Conservation (phyloP, 1,140 invertebrate genomes). For the Mylabris phalerata region DNA sequence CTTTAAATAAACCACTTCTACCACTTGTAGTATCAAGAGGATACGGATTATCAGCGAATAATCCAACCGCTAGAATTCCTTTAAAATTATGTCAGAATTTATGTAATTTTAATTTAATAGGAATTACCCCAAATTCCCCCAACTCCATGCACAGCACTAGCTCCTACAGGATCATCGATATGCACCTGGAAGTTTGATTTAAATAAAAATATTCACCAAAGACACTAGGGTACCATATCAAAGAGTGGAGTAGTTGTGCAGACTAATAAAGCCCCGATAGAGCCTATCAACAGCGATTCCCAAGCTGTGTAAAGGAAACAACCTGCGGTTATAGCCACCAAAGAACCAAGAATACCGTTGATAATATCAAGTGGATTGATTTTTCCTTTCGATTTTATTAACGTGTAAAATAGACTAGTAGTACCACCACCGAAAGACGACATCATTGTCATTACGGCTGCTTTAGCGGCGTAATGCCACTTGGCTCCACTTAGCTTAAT, state of each 20-base stretch:
- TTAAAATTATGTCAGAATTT: slow-evolving; percentile 49
- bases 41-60: slow-evolving; percentile 82
- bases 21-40: slow-evolving; percentile 72
- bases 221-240: slow-evolving; percentile 46
- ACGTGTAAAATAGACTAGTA: slow-evolving; percentile 61
- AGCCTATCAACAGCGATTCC: slow-evolving; percentile 79
- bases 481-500: slow-evolving; percentile 57
- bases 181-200: slow-evolving; percentile 44
- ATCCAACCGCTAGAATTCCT: slow-evolving; percentile 71
- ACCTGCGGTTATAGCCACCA: slow-evolving; percentile 86
- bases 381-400: slow-evolving; percentile 62
- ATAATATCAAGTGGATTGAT: slow-evolving; percentile 80
- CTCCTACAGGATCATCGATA: slow-evolving; percentile 89
- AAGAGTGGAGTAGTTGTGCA: slow-evolving; percentile 65
- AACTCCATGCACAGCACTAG: slow-evolving; percentile 80
- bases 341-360: slow-evolving; percentile 79
- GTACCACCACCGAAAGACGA: slow-evolving; percentile 82
- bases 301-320: slow-evolving; percentile 70
- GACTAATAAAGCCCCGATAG: slow-evolving; percentile 67
- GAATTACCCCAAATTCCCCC: slow-evolving; percentile 55
- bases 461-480: slow-evolving; percentile 83
- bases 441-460: slow-evolving; percentile 84
- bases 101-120: slow-evolving; percentile 23
- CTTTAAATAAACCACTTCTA: slow-evolving; percentile 71
- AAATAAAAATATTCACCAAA: neutral